Base-by-base conservation (phyloP, 2,888 invertebrate genomes). In the Napeogenes inachia region DNA sequence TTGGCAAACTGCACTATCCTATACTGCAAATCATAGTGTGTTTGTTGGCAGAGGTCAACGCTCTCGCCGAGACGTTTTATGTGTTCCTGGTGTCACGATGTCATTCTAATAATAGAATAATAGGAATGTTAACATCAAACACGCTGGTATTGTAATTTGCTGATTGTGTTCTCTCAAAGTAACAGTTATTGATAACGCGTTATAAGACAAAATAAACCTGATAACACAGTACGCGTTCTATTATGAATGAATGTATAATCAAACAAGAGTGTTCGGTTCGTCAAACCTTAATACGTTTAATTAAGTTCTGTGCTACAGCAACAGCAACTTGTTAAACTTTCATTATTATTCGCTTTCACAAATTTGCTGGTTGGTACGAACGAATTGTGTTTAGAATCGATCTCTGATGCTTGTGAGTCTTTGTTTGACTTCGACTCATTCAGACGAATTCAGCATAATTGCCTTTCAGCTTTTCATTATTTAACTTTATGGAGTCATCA, bases 381-480 rank as follows among this genome's bases (percentile, higher is more conserved):
- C 84, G 82, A 85, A 87, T 86, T 83, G 82, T 82, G 84, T 82
- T 81, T 79, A 84, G 82, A 82, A 89, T 90, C 89, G 89, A 89
- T 88, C 84, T 87, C 81, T 73, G 79, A 78, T 71, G 78, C 77
- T 81, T 76, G 80, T 76, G 82, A 80, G 83, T 82, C 84, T 89
- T 89, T 90, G 90, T 90, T 90, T 89, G 88, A 89, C 80, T 90
- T 89, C 84, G 83, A 83, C 85, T 88, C 85, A 21, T 21, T 21
- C 21, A 21, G 21, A 21, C 82, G 82, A 89, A 90, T 89, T 89
- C 88, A 83, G 85, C 85, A 82, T 89, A 90, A 90, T 90, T 89
- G 89, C 88, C 89, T 89, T 89, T 87, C 86, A 89, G 86, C 79
- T 85, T 88, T 89, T 88, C 89, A 89, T 89, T 89, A 89, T 89